Evolutionary conservation across 2,888 invertebrate genomes (phyloP).

Genomic region (Adineta ricciae): DNA sequence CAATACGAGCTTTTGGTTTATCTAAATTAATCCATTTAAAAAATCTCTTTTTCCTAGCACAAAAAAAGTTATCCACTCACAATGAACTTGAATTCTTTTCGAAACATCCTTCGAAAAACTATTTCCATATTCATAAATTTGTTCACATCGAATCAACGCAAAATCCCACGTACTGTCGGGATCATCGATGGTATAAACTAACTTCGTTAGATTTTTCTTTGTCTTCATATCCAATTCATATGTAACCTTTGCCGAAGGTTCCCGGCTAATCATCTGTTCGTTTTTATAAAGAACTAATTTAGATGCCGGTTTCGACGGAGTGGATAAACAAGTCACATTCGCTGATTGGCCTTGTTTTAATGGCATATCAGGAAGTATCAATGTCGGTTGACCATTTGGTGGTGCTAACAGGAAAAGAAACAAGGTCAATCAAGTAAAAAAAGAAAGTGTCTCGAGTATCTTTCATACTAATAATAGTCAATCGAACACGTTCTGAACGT

Average conservation of each 20-base stretch:
- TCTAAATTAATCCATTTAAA: background rate
- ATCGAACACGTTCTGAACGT: slow-evolving; percentile 7
- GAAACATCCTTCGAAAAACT: background rate
- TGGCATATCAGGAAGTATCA: background rate
- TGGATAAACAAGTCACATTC: background rate
- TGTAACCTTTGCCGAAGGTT: background rate
- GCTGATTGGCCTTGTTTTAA: background rate
- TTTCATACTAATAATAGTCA: background rate
- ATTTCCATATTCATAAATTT: background rate
- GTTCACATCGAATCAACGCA: background rate
- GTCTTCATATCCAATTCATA: background rate
- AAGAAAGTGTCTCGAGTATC: background rate
- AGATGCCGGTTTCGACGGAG: background rate
- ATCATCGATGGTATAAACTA: background rate
- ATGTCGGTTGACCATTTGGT: background rate
- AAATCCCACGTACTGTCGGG: background rate
- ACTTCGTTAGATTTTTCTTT: slow-evolving; percentile 3
- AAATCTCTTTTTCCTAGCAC: too few relatives aligned
- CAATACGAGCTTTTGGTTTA: slow-evolving; percentile 3
- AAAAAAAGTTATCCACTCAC: background rate
- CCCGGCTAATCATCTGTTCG: background rate
- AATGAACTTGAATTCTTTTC: background rate
- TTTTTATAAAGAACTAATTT: slow-evolving; percentile 18
- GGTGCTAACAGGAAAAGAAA: background rate
- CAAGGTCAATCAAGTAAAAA: background rate